Conservation (phyloP, 2,113 vertebrate species). For the Ciconia stormi region DNA sequence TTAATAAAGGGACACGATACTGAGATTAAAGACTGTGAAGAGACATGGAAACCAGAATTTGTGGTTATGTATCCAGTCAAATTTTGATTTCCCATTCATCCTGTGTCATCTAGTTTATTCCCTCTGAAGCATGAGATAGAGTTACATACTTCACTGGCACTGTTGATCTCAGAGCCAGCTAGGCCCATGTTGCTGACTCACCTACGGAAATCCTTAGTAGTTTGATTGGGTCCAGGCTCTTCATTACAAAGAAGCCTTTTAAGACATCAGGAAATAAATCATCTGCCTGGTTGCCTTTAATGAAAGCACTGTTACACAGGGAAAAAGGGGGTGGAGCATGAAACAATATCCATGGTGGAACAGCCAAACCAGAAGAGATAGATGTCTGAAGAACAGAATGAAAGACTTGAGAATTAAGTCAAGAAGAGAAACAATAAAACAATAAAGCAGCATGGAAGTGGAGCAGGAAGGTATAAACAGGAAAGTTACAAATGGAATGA, state of each 20-base stretch:
- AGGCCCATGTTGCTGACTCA: not conserved
- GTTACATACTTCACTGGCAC: not conserved
- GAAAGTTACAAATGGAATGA: not conserved
- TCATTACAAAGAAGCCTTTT: conserved; percentile 10
- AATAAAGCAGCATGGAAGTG: not conserved
- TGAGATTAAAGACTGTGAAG: not conserved
- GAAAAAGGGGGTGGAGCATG: not conserved
- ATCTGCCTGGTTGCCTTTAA: not conserved
- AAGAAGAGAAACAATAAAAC: not conserved
- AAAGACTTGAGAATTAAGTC: not conserved
- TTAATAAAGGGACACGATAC: not conserved
- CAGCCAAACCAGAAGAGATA: not conserved
- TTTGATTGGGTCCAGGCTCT: not conserved
- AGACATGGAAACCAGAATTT: not conserved
- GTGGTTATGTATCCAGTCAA: not conserved
- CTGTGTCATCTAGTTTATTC: not conserved
- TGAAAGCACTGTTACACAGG: not conserved
- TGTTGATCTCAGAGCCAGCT: not conserved
- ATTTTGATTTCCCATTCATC: not conserved
- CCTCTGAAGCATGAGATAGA: not conserved
- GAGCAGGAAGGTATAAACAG: not conserved
- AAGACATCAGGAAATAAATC: conserved; percentile 35
- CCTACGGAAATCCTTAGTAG: not conserved
- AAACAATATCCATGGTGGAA: not conserved
- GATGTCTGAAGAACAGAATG: not conserved